phyloP scores from a whole-genome alignment of 2,888 invertebrate genomes.

The Psococerastis gibbosa region DNA sequence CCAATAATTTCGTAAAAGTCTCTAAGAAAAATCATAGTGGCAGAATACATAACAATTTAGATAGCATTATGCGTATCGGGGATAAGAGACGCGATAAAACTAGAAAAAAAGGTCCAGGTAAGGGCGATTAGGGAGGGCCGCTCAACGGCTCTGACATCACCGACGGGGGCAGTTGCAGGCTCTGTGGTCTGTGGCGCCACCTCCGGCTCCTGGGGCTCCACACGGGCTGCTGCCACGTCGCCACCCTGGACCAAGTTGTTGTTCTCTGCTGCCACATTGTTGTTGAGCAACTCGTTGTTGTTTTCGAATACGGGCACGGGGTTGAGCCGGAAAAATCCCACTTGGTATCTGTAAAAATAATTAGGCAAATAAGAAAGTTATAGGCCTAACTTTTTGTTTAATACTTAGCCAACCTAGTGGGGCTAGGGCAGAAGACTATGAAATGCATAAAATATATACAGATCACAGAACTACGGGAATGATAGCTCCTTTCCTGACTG shows the following conservation, averaged over 20 bases:
- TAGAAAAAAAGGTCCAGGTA: constrained; percentile 76
- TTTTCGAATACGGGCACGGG: constrained; percentile 8
- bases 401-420: too few species aligned
- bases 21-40: too few species aligned
- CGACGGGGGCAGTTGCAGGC: constrained; percentile 12
- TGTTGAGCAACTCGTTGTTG: constrained; percentile 18
- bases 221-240: constrained; percentile 13
- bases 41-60: too few species aligned
- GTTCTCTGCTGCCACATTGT: constrained; percentile 21
- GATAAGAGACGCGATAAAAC: constrained; percentile 85
- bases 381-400: too few species aligned
- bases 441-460: constrained; percentile 8
- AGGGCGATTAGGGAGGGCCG: constrained; percentile 49
- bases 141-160: constrained; percentile 22
- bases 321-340: constrained; percentile 48
- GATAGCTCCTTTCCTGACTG: background rate
- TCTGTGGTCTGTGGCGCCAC: constrained; percentile 12
- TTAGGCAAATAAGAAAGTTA: too few species aligned
- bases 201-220: constrained; percentile 12
- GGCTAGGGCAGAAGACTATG: constrained; percentile 12
- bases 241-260: constrained; percentile 23
- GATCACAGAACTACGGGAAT: constrained; percentile 7
- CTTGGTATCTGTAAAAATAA: constrained; percentile 39
- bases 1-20: too few species aligned
- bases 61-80: constrained; percentile 63